phyloP scores from a whole-genome alignment of 2,113 vertebrate genomes.

The Natator depressus region DNA sequence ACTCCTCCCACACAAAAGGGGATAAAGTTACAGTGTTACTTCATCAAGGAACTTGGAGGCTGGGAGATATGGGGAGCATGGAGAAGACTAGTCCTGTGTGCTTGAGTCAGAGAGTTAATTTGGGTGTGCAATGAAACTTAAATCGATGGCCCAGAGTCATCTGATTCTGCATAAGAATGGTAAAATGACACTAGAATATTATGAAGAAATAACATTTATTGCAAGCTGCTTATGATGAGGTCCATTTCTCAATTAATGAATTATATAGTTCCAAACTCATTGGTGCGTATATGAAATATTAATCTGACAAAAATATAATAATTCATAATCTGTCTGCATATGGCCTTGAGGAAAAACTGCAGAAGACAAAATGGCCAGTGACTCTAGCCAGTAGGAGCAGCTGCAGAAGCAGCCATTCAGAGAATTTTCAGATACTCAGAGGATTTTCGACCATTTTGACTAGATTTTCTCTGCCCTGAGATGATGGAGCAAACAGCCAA shows the following conservation, averaged over 20 bases:
- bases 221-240: neutral
- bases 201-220: neutral
- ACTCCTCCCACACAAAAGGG: neutral
- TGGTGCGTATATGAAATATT: neutral
- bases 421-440: too few species aligned
- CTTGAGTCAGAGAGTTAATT: neutral
- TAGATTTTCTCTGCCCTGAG: neutral
- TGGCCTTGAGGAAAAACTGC: neutral
- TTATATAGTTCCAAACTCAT: neutral
- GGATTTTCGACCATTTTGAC: neutral
- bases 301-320: neutral
- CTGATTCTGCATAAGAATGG: neutral
- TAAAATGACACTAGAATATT: neutral
- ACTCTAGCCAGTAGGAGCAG: neutral
- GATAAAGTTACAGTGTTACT: neutral
- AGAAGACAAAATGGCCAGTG: neutral
- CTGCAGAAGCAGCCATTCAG: neutral
- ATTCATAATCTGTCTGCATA: neutral
- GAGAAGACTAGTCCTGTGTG: neutral
- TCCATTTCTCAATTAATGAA: neutral
- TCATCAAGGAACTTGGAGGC: neutral
- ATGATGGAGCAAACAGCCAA: neutral
- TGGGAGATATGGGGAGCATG: neutral
- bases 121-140: neutral
- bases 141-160: neutral